A percentile compares a stretch with the other conserved stretches of the same genome.
These are phyloP conservation scores for Harpalus rufipes DNA, from an alignment of 2,888 invertebrate genomes.

Conservation along the genomic window DNA sequence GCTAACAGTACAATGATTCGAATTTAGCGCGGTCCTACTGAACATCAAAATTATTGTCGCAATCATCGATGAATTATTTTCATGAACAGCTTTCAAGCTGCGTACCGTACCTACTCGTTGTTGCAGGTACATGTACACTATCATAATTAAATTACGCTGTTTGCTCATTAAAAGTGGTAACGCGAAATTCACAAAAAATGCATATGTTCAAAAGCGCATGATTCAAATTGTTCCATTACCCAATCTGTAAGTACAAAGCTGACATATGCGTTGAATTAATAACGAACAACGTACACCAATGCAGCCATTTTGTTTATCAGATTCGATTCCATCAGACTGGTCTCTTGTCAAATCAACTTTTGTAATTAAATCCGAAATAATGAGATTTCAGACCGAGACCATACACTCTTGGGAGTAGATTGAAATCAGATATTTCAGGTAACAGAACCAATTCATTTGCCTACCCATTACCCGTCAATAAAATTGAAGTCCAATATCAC, in stretches of 20 bases:
- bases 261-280: background rate
- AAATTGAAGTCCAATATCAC: slow-evolving; percentile 22
- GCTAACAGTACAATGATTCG: too few relatives aligned
- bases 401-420: slow-evolving; percentile 6
- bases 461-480: background rate
- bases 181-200: too few relatives aligned
- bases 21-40: too few relatives aligned
- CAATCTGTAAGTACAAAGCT: background rate
- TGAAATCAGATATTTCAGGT: slow-evolving; percentile 38
- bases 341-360: slow-evolving; percentile 39
- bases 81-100: too few relatives aligned
- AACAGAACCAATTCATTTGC: slow-evolving; percentile 1
- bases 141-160: too few relatives aligned
- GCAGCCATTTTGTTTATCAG: slow-evolving; percentile 21
- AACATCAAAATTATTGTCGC: too few relatives aligned
- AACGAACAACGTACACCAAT: background rate
- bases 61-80: too few relatives aligned
- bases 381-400: slow-evolving; percentile 24
- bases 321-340: background rate
- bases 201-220: too few relatives aligned
- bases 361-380: slow-evolving; percentile 23
- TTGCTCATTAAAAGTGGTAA: too few relatives aligned
- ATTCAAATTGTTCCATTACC: too few relatives aligned
- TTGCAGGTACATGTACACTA: too few relatives aligned
- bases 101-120: too few relatives aligned